phyloP scores from a whole-genome alignment of 2,888 invertebrate genomes.

The Nemapogon koenigi region DNA sequence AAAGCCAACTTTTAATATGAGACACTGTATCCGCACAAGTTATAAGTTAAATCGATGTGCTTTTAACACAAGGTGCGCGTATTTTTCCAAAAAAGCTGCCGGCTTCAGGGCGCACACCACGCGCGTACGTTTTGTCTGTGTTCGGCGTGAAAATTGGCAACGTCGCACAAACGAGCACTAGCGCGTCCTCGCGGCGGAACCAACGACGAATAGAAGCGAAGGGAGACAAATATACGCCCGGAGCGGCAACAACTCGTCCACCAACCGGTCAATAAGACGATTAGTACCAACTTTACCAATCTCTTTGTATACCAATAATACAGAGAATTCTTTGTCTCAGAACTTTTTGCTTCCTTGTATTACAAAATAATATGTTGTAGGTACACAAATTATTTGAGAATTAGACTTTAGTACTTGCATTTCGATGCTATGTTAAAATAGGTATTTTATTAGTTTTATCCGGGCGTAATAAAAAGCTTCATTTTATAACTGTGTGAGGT shows the following conservation, averaged over 20 bases:
- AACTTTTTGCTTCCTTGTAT: no score
- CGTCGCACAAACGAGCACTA: slow-evolving; percentile 56
- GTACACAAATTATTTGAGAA: no score
- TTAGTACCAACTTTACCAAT: slow-evolving; percentile 27
- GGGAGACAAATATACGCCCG: slow-evolving; percentile 47
- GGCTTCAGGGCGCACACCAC: slow-evolving; percentile 54
- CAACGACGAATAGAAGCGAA: slow-evolving; percentile 44
- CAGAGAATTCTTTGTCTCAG: no score
- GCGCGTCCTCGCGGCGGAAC: slow-evolving; percentile 64
- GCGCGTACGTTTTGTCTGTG: slow-evolving; percentile 62
- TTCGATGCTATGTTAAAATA: no score
- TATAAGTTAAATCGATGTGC: no score
- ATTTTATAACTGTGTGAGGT: no score
- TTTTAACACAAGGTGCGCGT: slow-evolving; percentile 4
- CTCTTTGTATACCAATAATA: neutral
- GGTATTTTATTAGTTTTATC: no score
- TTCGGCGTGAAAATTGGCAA: slow-evolving; percentile 64
- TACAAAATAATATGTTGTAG: no score
- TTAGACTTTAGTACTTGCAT: no score
- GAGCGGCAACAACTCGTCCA: slow-evolving; percentile 56
- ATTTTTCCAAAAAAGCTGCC: slow-evolving; percentile 39
- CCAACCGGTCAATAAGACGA: slow-evolving; percentile 64
- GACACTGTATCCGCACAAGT: no score
- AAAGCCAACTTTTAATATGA: no score
- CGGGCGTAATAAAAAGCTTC: no score